Percentiles rank a stretch among this genome's conserved stretches.
phyloP scores from a whole-genome alignment of 2,797 vertebrate species.

The Chaetophractus vellerosus region DNA sequence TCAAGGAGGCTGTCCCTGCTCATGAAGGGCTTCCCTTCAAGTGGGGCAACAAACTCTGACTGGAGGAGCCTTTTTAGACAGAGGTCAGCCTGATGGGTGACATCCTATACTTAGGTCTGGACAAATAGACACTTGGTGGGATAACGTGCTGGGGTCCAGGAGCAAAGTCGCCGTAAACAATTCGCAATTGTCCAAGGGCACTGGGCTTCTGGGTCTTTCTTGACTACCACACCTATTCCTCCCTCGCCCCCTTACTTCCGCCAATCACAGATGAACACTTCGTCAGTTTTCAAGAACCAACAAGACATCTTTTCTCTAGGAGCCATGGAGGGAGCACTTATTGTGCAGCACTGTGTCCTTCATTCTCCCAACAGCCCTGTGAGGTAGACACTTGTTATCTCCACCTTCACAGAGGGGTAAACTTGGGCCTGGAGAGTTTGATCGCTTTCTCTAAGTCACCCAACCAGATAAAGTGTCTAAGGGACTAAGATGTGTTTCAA shows the following conservation, averaged over 20 bases:
- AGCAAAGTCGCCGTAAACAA: no score
- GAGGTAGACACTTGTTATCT: neutral
- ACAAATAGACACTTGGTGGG: no score
- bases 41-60: neutral
- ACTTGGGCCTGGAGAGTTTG: neutral
- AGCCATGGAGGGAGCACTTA: neutral
- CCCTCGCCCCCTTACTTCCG: neutral
- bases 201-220: neutral
- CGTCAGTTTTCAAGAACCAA: neutral
- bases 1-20: neutral
- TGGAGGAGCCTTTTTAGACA: neutral
- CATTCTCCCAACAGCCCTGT: no score
- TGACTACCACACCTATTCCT: neutral
- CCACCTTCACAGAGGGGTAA: neutral
- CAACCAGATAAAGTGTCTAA: no score
- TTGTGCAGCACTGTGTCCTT: rapidly evolving
- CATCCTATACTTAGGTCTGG: neutral
- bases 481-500: neutral
- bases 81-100: neutral
- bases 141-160: neutral
- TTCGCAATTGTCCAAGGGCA: neutral
- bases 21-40: rapidly evolving
- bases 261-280: neutral
- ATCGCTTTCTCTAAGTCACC: neutral
- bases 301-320: rapidly evolving